A percentile compares a stretch with the other conserved stretches of the same genome.
Conservation (phyloP, 1,140 invertebrate genomes). For the Aphaenogaster ashmeadi region DNA sequence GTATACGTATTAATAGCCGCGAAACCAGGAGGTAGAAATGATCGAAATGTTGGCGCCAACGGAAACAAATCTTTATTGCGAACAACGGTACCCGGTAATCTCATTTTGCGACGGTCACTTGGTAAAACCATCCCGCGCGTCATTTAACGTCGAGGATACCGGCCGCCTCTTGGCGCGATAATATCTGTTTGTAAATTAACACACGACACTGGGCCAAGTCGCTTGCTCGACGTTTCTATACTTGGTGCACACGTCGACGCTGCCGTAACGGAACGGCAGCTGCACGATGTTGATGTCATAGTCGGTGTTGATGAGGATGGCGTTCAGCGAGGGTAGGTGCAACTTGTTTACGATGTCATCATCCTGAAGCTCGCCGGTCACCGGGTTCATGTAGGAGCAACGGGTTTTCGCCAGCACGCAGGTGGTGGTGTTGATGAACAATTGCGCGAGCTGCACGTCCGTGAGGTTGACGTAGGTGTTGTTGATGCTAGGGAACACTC, state of each 20-base stretch:
- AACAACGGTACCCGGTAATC: conserved; percentile 33
- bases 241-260: conserved; percentile 80
- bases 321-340: conserved; percentile 76
- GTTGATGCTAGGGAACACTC: conserved; percentile 71
- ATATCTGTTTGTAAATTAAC: conserved; percentile 68
- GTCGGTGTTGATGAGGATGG: conserved; percentile 80
- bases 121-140: conserved; percentile 56
- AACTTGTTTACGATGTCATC: conserved; percentile 74
- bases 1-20: conserved; percentile 41
- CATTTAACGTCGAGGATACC: conserved; percentile 25
- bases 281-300: conserved; percentile 83
- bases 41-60: conserved; percentile 60
- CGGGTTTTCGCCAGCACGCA: conserved; percentile 83
- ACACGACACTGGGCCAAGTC: conserved; percentile 79
- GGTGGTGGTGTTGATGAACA: conserved; percentile 81
- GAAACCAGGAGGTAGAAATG: conserved; percentile 38
- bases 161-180: conserved; percentile 27
- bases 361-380: conserved; percentile 79
- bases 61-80: conserved; percentile 57
- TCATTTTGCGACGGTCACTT: conserved; percentile 51
- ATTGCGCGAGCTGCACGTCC: conserved; percentile 74
- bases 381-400: conserved; percentile 78
- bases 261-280: conserved; percentile 76
- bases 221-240: conserved; percentile 80
- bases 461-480: conserved; percentile 38